Base-by-base conservation (phyloP, 2,113 vertebrate genomes). In the Anguilla rostrata region DNA sequence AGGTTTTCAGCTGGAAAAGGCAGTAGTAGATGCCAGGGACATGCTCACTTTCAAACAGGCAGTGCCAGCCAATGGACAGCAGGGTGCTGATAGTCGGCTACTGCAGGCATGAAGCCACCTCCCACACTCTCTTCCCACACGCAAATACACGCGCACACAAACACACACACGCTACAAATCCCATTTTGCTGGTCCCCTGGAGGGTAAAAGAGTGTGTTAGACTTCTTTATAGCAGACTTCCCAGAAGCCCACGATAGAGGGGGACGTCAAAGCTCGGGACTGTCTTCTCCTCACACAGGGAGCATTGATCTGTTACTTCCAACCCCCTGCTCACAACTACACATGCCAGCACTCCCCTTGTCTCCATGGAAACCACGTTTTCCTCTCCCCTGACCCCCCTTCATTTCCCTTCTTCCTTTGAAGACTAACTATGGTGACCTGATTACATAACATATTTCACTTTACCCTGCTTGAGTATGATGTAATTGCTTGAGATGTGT, bases 321-420 rank as follows among this genome's bases (percentile, higher is more conserved):
- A 86, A 75, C 60, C 46, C 34, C 39, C 63, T 49, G 63, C 60
- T 86, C 63, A 49, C 34, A 41, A 81, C 81, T 26, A 83, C 41
- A 79, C 82, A 87, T 79, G 39, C 66, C 86, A 57, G n/a, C 57
- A 83, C 81, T 83, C 81, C 63, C 49, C 66, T 11, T 18, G 86
- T 87, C 83, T 78, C 86, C 86, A 83, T 87, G 86, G 86, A 20
- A 87, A 87, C 86, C 29, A 79, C 82, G 40, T 87, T 86, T 83
- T 83, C 66, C 41, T 80, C n/a, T 57, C 57, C 46, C 81, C 66
- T 75, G 81, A 83, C 49, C 53, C 85, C 56, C 85, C 57, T 4
- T 46, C 79, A 15, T 26, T 29, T 6, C 78, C 39, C 78, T 43
- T 41, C 9, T 78, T 56, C 60, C 81, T 78, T 86, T 86, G 56